Percentiles rank a stretch among this genome's conserved stretches.
phyloP scores from a whole-genome alignment of 2,797 vertebrate species.

The Clarias laeviceps region DNA sequence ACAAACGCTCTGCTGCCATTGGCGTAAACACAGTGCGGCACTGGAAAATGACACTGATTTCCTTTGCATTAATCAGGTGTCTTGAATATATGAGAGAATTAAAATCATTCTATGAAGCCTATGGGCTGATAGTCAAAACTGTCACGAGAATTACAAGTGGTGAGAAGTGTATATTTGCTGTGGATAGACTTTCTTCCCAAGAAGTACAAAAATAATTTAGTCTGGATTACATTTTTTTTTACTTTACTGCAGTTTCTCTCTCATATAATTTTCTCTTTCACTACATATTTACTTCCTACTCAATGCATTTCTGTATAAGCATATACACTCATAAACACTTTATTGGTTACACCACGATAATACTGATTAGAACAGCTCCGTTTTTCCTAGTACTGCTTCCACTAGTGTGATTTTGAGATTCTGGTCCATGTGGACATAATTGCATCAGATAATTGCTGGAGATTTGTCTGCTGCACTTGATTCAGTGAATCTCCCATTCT shows the following conservation, averaged over 20 bases:
- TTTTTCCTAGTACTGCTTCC: background rate
- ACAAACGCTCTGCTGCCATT: slow-evolving; percentile 36
- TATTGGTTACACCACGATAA: background rate
- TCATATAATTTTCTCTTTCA: background rate
- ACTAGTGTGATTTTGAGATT: background rate
- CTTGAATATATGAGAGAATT: slow-evolving; percentile 19
- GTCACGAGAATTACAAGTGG: background rate
- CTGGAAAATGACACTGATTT: slow-evolving; percentile 31
- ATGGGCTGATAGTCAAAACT: background rate
- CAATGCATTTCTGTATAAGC: background rate
- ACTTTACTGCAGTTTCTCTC: background rate
- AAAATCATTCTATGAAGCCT: slow-evolving; percentile 1
- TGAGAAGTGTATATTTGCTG: background rate
- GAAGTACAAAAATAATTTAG: background rate
- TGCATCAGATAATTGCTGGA: background rate
- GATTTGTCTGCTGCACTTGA: background rate
- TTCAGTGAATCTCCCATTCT: background rate
- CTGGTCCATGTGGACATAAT: background rate
- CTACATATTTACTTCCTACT: background rate
- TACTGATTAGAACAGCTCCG: background rate
- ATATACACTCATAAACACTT: background rate
- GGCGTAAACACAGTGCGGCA: slow-evolving; percentile 13
- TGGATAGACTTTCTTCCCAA: no score
- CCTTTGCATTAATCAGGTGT: slow-evolving; percentile 23
- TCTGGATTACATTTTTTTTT: background rate